These are phyloP conservation scores for Emydocephalus ijimae DNA, from an alignment of 2,113 vertebrate species.

Conservation along the genomic window DNA sequence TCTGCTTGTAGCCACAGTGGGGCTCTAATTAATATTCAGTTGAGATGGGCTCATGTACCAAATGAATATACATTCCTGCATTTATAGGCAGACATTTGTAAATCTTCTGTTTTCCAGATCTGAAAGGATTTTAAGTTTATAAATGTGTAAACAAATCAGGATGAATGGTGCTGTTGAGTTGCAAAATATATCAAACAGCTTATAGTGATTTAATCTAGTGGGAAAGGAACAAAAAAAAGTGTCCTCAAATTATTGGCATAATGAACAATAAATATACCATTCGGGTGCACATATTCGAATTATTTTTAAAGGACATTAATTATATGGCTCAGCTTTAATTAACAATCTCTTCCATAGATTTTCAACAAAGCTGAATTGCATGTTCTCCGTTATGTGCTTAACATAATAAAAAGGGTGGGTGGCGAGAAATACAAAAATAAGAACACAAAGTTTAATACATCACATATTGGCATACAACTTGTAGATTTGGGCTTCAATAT, in stretches of 20 bases:
- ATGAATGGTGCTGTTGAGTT: background rate
- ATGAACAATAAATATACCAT: constrained; percentile 10
- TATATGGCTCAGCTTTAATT: constrained; percentile 6
- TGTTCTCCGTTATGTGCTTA: background rate
- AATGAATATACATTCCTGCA: background rate
- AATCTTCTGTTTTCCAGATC: constrained; percentile 9
- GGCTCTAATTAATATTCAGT: constrained; percentile 30
- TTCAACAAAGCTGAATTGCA: background rate
- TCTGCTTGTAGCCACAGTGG: background rate
- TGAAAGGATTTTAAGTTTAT: constrained; percentile 18
- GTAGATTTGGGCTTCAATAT: background rate
- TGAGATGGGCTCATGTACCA: background rate
- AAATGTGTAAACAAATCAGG: constrained; percentile 30
- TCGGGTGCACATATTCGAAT: background rate
- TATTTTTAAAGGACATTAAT: constrained; percentile 21
- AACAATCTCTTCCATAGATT: constrained; percentile 8
- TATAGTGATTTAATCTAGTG: background rate
- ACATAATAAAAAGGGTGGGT: background rate
- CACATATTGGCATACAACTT: background rate
- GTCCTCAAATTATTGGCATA: constrained; percentile 8
- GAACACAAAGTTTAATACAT: background rate
- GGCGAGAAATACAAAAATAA: background rate
- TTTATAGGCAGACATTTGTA: constrained; percentile 1
- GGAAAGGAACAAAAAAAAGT: background rate
- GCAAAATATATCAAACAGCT: constrained; percentile 5